These are phyloP conservation scores for Chamaea fasciata DNA, from an alignment of 2,113 vertebrate genomes.

Conservation along the genomic window DNA sequence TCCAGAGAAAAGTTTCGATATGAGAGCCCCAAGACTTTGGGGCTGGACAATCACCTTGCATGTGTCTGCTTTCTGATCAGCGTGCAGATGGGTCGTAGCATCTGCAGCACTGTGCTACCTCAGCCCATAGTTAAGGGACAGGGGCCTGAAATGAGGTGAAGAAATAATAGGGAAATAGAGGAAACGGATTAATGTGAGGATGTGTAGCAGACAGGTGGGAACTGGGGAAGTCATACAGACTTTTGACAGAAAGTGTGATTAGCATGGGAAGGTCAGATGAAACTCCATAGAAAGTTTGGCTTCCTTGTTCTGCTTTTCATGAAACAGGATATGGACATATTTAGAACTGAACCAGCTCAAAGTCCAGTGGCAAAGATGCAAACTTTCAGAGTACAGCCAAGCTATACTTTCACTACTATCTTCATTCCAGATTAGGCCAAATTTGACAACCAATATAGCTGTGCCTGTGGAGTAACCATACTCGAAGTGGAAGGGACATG, in stretches of 20 bases:
- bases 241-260: neutral
- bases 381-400: neutral
- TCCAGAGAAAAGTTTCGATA: neutral
- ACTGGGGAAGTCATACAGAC: neutral
- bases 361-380: neutral
- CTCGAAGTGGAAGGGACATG: neutral
- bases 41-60: neutral
- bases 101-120: neutral
- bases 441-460: neutral
- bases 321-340: neutral
- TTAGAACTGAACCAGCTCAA: neutral
- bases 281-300: neutral
- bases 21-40: neutral
- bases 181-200: neutral
- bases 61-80: neutral
- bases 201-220: neutral
- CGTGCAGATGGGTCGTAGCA: rapidly evolving
- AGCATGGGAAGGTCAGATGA: neutral
- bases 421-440: neutral
- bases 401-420: neutral
- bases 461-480: rapidly evolving
- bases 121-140: neutral
- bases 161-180: neutral
- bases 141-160: neutral
- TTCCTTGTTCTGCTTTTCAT: neutral